Conservation (phyloP, 2,888 invertebrate species). For the Labia minor region DNA sequence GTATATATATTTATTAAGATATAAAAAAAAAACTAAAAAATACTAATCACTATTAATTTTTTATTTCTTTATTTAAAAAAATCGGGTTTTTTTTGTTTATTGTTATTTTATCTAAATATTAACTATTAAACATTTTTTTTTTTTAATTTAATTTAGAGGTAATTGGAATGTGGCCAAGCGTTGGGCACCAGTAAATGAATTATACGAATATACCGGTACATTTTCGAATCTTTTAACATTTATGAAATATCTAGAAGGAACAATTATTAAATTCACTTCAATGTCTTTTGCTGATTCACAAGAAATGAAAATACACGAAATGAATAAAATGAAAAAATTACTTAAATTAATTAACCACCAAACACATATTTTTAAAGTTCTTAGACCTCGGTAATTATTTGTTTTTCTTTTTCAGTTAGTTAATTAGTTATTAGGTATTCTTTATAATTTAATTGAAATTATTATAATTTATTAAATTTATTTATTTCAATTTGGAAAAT, state of each 20-base stretch:
- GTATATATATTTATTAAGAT: too few relatives aligned
- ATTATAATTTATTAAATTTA: too few relatives aligned
- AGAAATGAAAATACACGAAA: neutral
- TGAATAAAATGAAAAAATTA: neutral
- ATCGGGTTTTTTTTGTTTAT: neutral
- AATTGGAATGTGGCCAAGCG: neutral
- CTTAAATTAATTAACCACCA: neutral
- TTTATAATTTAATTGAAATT: too few relatives aligned
- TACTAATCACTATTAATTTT: too few relatives aligned
- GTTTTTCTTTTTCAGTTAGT: too few relatives aligned
- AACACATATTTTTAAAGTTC: neutral
- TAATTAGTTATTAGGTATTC: too few relatives aligned
- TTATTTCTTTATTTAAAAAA: neutral
- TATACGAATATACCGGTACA: neutral
- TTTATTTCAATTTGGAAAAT: too few relatives aligned
- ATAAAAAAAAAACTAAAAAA: too few relatives aligned
- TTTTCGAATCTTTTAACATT: neutral
- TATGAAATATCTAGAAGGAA: neutral
- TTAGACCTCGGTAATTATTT: neutral
- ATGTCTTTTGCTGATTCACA: neutral
- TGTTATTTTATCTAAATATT: too few relatives aligned
- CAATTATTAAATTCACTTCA: neutral
- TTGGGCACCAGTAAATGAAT: neutral
- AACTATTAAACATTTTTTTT: too few relatives aligned
- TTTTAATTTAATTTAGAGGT: too few relatives aligned